Evolutionary conservation across 2,113 vertebrate genomes (phyloP).

Genomic region (Sceloporus undulatus): DNA sequence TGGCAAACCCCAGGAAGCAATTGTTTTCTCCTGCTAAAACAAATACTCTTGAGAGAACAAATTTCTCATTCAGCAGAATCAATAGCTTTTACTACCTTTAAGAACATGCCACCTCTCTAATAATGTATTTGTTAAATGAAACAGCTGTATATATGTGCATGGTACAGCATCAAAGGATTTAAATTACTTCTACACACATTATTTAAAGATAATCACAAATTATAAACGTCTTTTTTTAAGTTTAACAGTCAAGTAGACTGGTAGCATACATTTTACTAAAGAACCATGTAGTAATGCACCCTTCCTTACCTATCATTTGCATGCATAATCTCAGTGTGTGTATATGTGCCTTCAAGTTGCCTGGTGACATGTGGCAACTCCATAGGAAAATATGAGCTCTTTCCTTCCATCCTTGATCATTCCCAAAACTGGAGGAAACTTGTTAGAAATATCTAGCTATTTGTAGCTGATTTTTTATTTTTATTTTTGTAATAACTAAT

Average conservation of each 20-base stretch:
- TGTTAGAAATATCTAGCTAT: no score
- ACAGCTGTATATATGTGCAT: constrained; percentile 35
- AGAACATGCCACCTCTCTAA: constrained; percentile 53
- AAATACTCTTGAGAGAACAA: constrained; percentile 65
- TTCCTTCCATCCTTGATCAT: background rate
- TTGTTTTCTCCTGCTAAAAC: constrained; percentile 64
- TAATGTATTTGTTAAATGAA: constrained; percentile 52
- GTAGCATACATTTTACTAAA: background rate
- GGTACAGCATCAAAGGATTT: constrained; percentile 10
- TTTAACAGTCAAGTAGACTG: background rate
- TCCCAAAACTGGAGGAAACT: no score
- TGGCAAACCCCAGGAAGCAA: constrained; percentile 67
- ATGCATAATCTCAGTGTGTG: no score
- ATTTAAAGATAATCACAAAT: constrained; percentile 21
- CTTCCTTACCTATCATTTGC: background rate
- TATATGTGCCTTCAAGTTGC: no score
- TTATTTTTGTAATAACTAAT: no score
- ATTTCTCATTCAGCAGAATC: constrained; percentile 73
- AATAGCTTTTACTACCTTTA: constrained; percentile 74
- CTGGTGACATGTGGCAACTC: background rate
- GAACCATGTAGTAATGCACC: background rate
- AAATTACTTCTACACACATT: constrained; percentile 2
- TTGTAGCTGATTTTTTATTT: no score
- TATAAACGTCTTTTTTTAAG: constrained; percentile 31
- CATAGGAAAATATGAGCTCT: background rate